Percentiles rank a stretch among this genome's conserved stretches.
Conservation (phyloP, 1,140 invertebrate species). For the Meloidogyne chitwoodi region DNA sequence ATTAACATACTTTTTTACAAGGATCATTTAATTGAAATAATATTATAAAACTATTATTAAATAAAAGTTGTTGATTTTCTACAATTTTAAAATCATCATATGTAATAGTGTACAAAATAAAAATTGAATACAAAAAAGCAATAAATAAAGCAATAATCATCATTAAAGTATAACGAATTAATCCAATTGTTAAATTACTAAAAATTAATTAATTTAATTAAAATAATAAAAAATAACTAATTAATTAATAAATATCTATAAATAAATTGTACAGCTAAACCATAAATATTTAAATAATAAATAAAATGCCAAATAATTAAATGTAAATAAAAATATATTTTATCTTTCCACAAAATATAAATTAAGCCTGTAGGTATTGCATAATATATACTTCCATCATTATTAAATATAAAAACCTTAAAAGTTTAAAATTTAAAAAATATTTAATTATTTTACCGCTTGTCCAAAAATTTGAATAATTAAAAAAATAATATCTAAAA, state of each 20-base stretch:
- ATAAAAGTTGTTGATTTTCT: too few species aligned
- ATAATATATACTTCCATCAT: background rate
- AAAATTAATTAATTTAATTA: background rate
- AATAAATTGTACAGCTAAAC: background rate
- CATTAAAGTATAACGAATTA: too few species aligned
- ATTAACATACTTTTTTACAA: too few species aligned
- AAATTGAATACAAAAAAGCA: too few species aligned
- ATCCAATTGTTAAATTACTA: too few species aligned
- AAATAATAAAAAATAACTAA: background rate
- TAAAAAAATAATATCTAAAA: background rate
- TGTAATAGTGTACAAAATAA: too few species aligned
- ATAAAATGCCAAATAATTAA: background rate
- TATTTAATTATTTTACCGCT: background rate
- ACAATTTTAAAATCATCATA: too few species aligned
- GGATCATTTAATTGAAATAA: too few species aligned
- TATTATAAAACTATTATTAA: too few species aligned
- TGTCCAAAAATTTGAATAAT: background rate
- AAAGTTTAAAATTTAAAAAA: too few species aligned
- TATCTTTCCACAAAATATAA: background rate
- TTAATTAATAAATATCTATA: background rate
- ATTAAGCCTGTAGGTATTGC: background rate
- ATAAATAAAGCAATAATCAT: too few species aligned
- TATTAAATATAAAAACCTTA: background rate
- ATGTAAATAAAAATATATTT: background rate
- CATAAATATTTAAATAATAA: background rate